These are phyloP conservation scores for Andrena bicolor DNA, from an alignment of 2,888 invertebrate species.

Conservation along the genomic window DNA sequence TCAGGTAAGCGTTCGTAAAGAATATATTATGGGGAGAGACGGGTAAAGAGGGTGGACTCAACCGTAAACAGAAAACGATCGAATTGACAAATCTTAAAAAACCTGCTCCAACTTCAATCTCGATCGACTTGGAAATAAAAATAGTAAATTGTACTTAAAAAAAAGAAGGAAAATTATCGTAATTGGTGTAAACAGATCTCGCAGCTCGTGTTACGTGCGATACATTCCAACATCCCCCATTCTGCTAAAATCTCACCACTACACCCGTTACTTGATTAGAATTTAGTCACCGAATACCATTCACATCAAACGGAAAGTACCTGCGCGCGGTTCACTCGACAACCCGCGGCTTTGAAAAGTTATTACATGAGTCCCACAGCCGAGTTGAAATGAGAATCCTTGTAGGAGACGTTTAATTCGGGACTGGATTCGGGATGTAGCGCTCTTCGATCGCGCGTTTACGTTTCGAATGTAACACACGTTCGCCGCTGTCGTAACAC, in stretches of 20 bases:
- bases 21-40: slow-evolving; percentile 56
- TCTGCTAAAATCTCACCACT: slow-evolving; percentile 61
- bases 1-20: slow-evolving; percentile 75
- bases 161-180: slow-evolving; percentile 13
- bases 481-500: slow-evolving; percentile 28
- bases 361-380: slow-evolving; percentile 57
- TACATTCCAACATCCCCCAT: slow-evolving; percentile 55
- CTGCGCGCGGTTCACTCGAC: slow-evolving; percentile 18
- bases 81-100: slow-evolving; percentile 6
- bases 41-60: slow-evolving; percentile 16
- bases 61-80: slow-evolving; percentile 12
- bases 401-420: slow-evolving; percentile 40
- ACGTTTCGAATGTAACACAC: slow-evolving; percentile 44
- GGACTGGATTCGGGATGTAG: slow-evolving; percentile 35
- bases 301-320: slow-evolving; percentile 41
- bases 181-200: slow-evolving; percentile 26
- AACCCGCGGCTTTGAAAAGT: slow-evolving; percentile 22
- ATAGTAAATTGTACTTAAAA: slow-evolving; percentile 3
- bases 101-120: background rate
- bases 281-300: slow-evolving; percentile 69
- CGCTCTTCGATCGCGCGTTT: slow-evolving; percentile 39
- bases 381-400: slow-evolving; percentile 55
- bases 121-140: background rate
- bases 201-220: slow-evolving; percentile 58
- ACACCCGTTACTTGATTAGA: slow-evolving; percentile 65